Conservation (phyloP, 1,140 invertebrate species). For the Babylonia areolata region DNA sequence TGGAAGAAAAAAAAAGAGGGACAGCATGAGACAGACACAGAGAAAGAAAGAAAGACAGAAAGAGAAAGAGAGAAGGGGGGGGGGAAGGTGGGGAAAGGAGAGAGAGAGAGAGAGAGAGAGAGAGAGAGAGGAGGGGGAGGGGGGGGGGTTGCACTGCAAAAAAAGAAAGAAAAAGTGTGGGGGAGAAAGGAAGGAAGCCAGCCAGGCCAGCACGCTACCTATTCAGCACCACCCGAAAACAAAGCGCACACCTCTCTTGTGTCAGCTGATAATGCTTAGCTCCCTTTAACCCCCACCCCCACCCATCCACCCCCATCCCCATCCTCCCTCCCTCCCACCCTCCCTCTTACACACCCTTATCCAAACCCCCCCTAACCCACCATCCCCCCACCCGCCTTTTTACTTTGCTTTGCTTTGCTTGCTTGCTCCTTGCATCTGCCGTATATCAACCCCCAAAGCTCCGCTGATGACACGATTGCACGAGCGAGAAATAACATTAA, state of each 20-base stretch:
- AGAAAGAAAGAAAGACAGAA: neutral
- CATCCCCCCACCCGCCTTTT: neutral
- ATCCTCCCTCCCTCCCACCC: no score
- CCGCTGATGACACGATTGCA: neutral
- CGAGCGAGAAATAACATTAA: neutral
- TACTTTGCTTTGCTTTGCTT: neutral
- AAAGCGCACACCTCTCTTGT: neutral
- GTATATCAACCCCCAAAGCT: neutral
- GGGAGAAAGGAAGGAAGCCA: neutral
- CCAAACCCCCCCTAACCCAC: no score
- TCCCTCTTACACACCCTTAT: neutral
- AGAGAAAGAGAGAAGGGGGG: no score
- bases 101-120: neutral
- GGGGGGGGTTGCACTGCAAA: no score
- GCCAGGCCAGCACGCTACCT: neutral
- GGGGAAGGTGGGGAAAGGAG: no score
- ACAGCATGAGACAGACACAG: neutral
- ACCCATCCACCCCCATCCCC: no score
- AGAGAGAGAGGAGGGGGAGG: neutral
- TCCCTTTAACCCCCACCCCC: neutral
- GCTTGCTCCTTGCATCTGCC: neutral
- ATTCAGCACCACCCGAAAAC: slow-evolving; percentile 10
- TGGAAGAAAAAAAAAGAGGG: no score
- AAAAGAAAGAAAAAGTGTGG: neutral
- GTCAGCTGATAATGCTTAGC: neutral